These are phyloP conservation scores for Gisinianus flammeolus DNA, from an alignment of 2,888 invertebrate species.

Conservation along the genomic window DNA sequence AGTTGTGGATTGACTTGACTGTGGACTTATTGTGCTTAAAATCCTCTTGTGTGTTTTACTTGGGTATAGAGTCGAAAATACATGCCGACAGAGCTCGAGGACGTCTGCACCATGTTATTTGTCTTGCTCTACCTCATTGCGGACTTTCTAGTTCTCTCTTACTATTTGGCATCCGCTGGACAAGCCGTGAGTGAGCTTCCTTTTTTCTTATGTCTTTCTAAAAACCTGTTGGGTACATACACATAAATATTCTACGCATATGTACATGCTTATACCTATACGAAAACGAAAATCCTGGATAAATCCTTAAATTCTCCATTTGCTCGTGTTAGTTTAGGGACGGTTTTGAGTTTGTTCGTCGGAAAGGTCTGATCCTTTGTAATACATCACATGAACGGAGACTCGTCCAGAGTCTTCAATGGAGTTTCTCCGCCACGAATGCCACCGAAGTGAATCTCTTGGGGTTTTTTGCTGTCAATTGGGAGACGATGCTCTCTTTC, in stretches of 20 bases:
- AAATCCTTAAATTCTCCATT: neutral
- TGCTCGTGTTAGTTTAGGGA: constrained; percentile 17
- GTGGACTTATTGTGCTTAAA: neutral
- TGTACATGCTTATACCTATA: no score
- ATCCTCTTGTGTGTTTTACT: neutral
- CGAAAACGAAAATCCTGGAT: neutral
- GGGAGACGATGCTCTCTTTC: constrained; percentile 23
- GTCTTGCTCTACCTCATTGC: constrained; percentile 5
- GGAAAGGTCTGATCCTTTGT: constrained; percentile 28
- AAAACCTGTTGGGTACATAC: no score
- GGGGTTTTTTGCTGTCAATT: constrained; percentile 21
- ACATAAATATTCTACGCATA: no score
- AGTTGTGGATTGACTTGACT: neutral
- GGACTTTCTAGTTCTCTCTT: constrained; percentile 10
- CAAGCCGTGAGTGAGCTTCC: constrained; percentile 20
- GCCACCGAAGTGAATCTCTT: constrained; percentile 12
- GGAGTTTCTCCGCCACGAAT: constrained; percentile 25
- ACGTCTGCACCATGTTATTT: neutral
- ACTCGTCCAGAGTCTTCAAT: constrained; percentile 29
- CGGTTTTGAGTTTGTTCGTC: constrained; percentile 32
- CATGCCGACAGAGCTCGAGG: neutral
- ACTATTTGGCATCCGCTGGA: constrained; percentile 3
- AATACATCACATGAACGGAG: constrained; percentile 26
- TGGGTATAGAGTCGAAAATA: neutral
- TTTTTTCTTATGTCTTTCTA: no score